Percentiles rank a stretch among this genome's conserved stretches.
Evolutionary conservation across 2,113 vertebrate species (phyloP).

Genomic region (Meles meles): DNA sequence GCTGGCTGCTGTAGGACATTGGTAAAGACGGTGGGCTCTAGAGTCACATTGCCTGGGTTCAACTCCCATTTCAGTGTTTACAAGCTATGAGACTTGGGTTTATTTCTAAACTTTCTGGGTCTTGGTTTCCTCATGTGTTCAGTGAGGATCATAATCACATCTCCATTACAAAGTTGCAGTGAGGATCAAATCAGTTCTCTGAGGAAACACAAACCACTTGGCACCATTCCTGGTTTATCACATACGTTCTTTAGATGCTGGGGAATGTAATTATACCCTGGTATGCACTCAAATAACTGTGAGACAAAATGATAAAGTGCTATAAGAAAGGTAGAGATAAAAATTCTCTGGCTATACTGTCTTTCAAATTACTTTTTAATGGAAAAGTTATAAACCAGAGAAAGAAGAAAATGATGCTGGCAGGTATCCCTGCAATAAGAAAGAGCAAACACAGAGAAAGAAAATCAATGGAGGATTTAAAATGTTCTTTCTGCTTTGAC

Average conservation of each 20-base stretch:
- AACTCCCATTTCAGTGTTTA: background rate
- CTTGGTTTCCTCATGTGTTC: background rate
- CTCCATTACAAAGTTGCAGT: background rate
- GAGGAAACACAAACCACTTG: background rate
- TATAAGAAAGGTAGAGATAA: conserved; percentile 35
- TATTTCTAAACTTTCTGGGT: background rate
- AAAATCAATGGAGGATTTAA: conserved; percentile 72
- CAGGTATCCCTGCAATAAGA: conserved; percentile 49
- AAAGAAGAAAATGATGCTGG: conserved; percentile 61
- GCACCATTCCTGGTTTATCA: background rate
- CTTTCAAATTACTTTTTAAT: conserved; percentile 73
- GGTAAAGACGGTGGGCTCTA: background rate
- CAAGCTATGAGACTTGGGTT: background rate
- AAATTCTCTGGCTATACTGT: conserved; percentile 41
- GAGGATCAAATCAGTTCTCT: background rate
- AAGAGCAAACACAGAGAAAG: conserved; percentile 61
- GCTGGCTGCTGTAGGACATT: fast-evolving
- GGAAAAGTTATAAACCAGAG: conserved; percentile 70
- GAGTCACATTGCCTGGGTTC: background rate
- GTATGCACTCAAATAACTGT: conserved; percentile 25
- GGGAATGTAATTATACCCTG: background rate
- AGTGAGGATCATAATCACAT: background rate
- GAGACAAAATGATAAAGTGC: conserved; percentile 55
- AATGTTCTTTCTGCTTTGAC: conserved; percentile 55
- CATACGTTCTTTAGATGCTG: background rate